phyloP scores from a whole-genome alignment of 2,113 vertebrate genomes.

The Galbula dea region DNA sequence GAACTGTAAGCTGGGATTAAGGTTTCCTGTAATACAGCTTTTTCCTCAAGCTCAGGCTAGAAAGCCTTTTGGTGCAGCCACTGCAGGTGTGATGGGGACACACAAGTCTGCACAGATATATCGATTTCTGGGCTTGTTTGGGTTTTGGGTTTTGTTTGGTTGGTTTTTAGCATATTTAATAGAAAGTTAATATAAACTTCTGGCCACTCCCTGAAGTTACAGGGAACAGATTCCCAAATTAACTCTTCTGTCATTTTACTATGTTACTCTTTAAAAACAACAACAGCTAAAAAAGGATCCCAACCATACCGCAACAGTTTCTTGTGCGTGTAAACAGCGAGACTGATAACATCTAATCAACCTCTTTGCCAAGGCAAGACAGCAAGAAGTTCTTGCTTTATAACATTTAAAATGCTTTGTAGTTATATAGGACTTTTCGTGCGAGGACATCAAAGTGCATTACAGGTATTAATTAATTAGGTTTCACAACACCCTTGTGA shows the following conservation, averaged over 20 bases:
- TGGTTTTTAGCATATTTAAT: neutral
- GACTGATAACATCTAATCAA: constrained; percentile 64
- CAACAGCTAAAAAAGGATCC: neutral
- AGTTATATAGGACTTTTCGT: constrained; percentile 67
- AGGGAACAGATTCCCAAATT: neutral
- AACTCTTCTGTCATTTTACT: neutral
- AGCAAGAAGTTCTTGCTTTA: constrained; percentile 65
- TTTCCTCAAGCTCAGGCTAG: neutral
- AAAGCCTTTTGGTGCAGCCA: neutral
- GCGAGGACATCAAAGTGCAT: constrained; percentile 68
- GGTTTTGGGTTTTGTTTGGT: neutral
- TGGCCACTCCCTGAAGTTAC: neutral
- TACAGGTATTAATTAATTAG: constrained; percentile 65
- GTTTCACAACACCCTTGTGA: constrained; percentile 12
- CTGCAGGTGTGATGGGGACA: neutral
- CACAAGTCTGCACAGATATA: neutral
- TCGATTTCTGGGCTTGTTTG: neutral
- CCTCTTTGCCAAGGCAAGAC: constrained; percentile 52
- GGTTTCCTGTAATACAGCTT: neutral
- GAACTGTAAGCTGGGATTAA: neutral
- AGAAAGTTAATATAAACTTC: neutral
- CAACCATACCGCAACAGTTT: constrained; percentile 41
- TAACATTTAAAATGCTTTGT: constrained; percentile 66
- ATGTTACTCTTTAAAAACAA: neutral
- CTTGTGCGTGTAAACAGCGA: constrained; percentile 38